phyloP scores from a whole-genome alignment of 2,888 invertebrate species.

The Yponomeuta plumbellus region DNA sequence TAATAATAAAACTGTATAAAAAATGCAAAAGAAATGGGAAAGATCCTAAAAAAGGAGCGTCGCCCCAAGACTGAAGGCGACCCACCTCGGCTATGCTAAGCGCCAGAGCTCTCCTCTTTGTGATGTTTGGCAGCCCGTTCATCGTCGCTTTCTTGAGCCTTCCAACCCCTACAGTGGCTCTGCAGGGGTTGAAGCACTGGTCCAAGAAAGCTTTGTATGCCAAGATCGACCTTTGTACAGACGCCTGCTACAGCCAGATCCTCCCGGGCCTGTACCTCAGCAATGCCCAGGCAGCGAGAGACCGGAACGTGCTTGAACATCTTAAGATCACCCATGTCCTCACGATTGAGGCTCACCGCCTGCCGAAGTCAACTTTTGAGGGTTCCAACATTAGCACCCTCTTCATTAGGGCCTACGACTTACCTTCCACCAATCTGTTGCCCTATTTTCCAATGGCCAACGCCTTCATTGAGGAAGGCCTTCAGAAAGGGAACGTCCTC shows the following conservation, averaged over 20 bases:
- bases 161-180: conserved; percentile 50
- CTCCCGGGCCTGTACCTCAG: conserved; percentile 60
- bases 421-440: conserved; percentile 59
- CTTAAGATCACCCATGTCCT: conserved; percentile 69
- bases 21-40: no score
- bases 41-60: no score
- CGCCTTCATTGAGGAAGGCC: conserved; percentile 72
- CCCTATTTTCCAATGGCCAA: conserved; percentile 71
- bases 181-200: conserved; percentile 36
- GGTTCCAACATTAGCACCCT: conserved; percentile 56
- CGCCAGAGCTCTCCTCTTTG: conserved; percentile 41
- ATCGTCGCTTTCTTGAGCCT: conserved; percentile 52
- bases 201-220: not conserved
- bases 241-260: conserved; percentile 59
- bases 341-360: conserved; percentile 59
- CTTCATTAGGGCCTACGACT: conserved; percentile 68
- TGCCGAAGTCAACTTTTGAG: conserved; percentile 55
- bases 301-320: conserved; percentile 45
- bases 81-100: conserved; percentile 35
- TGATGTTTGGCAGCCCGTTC: conserved; percentile 57
- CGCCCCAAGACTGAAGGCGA: no score
- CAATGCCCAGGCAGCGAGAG: conserved; percentile 62
- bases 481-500: conserved; percentile 82
- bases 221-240: conserved; percentile 57
- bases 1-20: no score